Evolutionary conservation across 2,113 vertebrate species (phyloP).

Genomic region (Neofelis nebulosa): DNA sequence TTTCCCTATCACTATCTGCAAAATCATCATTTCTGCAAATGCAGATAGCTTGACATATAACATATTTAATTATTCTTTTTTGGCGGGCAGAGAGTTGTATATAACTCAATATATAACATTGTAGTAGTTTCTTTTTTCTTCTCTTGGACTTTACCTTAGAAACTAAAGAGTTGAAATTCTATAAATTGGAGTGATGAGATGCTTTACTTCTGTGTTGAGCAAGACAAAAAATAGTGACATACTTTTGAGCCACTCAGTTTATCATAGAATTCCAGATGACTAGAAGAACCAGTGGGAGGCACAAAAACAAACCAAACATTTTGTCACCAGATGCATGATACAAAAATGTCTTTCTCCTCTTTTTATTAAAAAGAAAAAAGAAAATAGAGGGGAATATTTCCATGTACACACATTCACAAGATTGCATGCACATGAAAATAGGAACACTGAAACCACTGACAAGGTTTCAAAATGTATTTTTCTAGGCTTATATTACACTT

Average conservation of each 20-base stretch:
- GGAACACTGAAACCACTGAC: neutral
- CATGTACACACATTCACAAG: neutral
- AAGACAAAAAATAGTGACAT: neutral
- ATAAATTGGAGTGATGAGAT: neutral
- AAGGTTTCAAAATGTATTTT: constrained; percentile 11
- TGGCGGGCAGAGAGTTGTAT: neutral
- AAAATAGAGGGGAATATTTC: neutral
- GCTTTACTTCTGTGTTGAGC: neutral
- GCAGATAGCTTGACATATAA: neutral
- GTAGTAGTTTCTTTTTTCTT: neutral
- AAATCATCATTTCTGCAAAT: neutral
- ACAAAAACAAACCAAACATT: neutral
- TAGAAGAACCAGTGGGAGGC: neutral
- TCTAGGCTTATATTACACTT: neutral
- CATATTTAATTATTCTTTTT: neutral
- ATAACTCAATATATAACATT: neutral
- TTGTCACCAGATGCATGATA: neutral
- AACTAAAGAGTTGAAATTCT: neutral
- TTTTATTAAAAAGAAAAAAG: constrained; percentile 22
- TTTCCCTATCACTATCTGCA: neutral
- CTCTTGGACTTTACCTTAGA: neutral
- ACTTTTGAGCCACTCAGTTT: neutral
- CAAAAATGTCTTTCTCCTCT: neutral
- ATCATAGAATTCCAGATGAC: neutral
- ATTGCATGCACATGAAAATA: neutral